Evolutionary conservation across 2,888 invertebrate species (phyloP), one percentile per base, ranked within the genome.

Genomic region (Diplolepis rosae): DNA sequence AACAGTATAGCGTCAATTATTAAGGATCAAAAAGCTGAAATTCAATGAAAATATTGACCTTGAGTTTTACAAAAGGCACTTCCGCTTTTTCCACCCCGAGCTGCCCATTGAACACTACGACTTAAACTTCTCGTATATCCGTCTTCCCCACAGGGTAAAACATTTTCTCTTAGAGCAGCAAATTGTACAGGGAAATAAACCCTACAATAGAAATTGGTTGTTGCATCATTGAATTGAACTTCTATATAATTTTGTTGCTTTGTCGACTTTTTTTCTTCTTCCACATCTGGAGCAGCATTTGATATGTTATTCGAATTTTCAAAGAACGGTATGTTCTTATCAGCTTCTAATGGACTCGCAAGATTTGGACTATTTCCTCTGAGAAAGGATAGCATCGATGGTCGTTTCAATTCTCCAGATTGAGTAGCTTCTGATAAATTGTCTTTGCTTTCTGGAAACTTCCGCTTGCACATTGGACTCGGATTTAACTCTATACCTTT

Each of bases 41-140:
- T n/a, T n/a, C n/a, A 45, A 30, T 39, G 13, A 66, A 61, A 4
- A 35, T 39, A 71, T 28, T 30, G 85, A 94, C 95, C 96, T 89
- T 93, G 92, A 45, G 97, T 98, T 90, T 98, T 98, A 85, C 96
- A 95, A 90, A 99, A 99, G 35, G 95, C 93, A 6, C 98, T 98
- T 0, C 99, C 99, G 0, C 98, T 98, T 89, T 99, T 99, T 35
- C 99, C 99, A 4, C 99, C 99, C 77, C 95, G 92, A 0, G 99
- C 98, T 56, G 95, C 95, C 98, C 98, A 98, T 68, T 94, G 94
- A 42, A 95, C 92, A 85, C 97, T 97, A 76, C 94, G 91, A 42
- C 95, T 93, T 68, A 98, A 90, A 24, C 97, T 97, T 9, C 97
- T 92, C n/a, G 96, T 93, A 86, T 94, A 96, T 0, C 93, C 93